These are phyloP conservation scores for Acholoe squamosa DNA, from an alignment of 2,888 invertebrate species.

Conservation along the genomic window DNA sequence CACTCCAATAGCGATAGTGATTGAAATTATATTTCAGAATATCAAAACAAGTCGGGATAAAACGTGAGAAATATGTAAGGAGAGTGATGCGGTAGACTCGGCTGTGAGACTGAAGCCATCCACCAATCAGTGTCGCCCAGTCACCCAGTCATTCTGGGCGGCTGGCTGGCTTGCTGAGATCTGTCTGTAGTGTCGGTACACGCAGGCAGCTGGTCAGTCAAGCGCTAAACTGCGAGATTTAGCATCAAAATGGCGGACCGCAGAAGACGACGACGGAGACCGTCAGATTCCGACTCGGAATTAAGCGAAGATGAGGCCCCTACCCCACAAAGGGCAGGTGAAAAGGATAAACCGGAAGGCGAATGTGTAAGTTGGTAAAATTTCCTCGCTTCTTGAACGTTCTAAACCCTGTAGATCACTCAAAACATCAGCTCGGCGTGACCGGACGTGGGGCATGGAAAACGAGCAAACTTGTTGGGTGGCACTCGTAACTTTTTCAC, in stretches of 20 bases:
- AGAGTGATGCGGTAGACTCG: no score
- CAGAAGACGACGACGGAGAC: conserved; percentile 49
- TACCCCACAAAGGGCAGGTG: neutral
- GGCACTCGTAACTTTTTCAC: neutral
- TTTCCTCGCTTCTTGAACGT: neutral
- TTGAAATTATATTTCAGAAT: no score
- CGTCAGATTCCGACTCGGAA: conserved; percentile 57
- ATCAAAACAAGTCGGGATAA: no score
- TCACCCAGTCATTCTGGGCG: no score
- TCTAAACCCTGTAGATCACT: neutral
- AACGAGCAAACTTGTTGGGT: conserved; percentile 3
- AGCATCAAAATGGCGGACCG: conserved; percentile 62
- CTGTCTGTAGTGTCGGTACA: no score
- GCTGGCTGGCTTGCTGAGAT: no score
- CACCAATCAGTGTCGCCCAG: no score
- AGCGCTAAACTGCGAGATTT: conserved; percentile 6
- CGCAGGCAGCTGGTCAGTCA: no score
- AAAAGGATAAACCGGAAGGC: neutral
- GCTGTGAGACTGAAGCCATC: no score
- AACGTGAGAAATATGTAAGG: no score
- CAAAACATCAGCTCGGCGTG: neutral
- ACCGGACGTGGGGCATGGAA: neutral
- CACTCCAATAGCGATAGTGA: no score
- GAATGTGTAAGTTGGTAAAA: conserved; percentile 58
- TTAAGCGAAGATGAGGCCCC: conserved; percentile 58